These are phyloP conservation scores for Nothoprocta pentlandii DNA, from an alignment of 2,113 vertebrate species.

Conservation along the genomic window DNA sequence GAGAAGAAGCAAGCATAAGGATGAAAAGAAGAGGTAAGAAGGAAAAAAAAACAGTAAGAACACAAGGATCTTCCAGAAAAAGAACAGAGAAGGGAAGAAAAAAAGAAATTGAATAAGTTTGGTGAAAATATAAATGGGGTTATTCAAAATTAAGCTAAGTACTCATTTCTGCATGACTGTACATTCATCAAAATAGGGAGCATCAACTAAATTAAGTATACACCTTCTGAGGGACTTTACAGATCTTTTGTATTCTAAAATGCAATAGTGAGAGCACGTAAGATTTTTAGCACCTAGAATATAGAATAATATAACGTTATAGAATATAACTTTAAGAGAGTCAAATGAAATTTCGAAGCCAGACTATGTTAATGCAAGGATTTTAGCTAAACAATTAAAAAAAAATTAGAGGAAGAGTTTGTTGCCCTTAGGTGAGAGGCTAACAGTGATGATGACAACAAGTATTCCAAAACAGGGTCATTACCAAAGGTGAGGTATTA, in stretches of 20 bases:
- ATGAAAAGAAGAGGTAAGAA: neutral
- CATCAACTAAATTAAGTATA: neutral
- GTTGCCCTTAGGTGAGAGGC: neutral
- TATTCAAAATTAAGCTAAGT: neutral
- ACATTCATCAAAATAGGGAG: neutral
- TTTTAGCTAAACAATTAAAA: neutral
- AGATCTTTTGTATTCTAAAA: neutral
- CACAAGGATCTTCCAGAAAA: neutral
- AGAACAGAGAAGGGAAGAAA: neutral
- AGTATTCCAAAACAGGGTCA: too few relatives aligned
- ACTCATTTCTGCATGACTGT: neutral
- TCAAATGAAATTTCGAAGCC: neutral
- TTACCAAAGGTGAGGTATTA: neutral
- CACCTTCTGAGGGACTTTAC: neutral
- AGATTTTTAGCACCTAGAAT: neutral
- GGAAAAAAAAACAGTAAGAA: neutral
- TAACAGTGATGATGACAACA: neutral
- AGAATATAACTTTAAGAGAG: neutral
- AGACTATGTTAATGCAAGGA: neutral
- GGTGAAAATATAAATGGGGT: neutral
- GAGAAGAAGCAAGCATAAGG: neutral
- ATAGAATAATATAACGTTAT: neutral
- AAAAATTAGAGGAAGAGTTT: neutral
- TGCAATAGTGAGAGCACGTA: neutral
- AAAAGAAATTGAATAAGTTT: neutral